Evolutionary conservation across 2,888 invertebrate species (phyloP), one percentile per base, ranked within the genome.

Genomic region (Microplitis deprimator): DNA sequence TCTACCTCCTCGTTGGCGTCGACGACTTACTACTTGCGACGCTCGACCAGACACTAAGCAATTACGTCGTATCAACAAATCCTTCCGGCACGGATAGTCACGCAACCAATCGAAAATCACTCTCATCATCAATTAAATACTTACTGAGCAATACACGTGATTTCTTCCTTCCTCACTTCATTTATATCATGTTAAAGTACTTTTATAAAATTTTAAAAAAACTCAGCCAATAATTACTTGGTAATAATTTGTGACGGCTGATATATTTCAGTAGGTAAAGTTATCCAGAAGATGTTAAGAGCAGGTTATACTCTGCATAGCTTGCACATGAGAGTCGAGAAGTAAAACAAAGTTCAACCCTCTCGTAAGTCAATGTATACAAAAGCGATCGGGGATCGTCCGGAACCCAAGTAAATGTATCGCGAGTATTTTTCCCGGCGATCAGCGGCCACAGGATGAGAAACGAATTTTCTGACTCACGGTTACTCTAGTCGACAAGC

Each of bases 391-490:
- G 71, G 17, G 68, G 74, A 77, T 80, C 79, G 77, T 68, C 41
- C 68, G 71, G 76, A 74, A 73, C 78, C 67, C 67, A 62, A 62
- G 75, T 79, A 79, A 80, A 85, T 81, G 81, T 84, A 84, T 84
- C 80, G 82, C 80, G 76, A 74, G 73, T 78, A 86, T 86, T 84
- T 86, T 83, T 86, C 84, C 75, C 59, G 65, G 8, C 77, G 77
- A 67, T 77, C 80, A 79, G 4, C 29, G 29, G 29, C 29, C 29
- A 29, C 81, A 82, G 79, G 83, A 86, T 84, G 79, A 79, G 82
- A 85, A 86, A 86, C 84, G 84, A 88, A 89, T 89, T 87, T 84
- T 82, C 84, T 82, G 82, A 81, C 78, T 29, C 29, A 29, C 29
- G 3, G 29, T 29, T 29, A 29, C 29, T 29, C 29, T 29, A 29